A percentile compares a stretch with the other conserved stretches of the same genome.
phyloP scores from a whole-genome alignment of 2,113 vertebrate genomes.

The Hystrix brachyura region DNA sequence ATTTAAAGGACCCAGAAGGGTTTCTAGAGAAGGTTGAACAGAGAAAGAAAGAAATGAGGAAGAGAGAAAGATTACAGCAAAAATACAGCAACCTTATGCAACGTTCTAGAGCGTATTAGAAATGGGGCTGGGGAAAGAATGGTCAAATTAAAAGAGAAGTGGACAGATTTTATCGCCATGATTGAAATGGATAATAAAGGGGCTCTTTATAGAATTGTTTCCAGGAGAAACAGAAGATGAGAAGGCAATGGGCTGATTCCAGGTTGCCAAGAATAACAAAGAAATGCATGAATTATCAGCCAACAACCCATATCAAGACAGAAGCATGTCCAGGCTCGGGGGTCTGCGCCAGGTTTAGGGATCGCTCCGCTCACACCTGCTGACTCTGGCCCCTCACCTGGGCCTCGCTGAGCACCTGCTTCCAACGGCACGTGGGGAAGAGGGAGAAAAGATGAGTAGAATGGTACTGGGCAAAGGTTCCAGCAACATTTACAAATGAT shows the following conservation, averaged over 20 bases:
- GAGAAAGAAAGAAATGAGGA: neutral
- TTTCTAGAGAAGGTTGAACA: neutral
- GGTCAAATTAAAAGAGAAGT: neutral
- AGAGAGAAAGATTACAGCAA: neutral
- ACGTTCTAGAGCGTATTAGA: conserved; percentile 2
- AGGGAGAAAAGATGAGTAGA: neutral
- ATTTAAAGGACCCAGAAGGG: neutral
- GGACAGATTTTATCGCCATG: conserved; percentile 5
- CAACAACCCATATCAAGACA: neutral
- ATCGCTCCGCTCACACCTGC: neutral
- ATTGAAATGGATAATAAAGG: conserved; percentile 15
- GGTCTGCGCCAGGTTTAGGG: neutral
- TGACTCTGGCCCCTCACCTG: neutral
- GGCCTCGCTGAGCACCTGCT: neutral
- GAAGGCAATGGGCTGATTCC: conserved; percentile 6
- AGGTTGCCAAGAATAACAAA: conserved; percentile 45
- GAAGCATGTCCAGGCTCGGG: neutral
- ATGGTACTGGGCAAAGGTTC: neutral
- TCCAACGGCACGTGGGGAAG: neutral
- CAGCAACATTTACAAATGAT: neutral
- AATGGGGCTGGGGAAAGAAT: neutral
- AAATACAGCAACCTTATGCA: neutral
- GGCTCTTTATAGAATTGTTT: conserved; percentile 52
- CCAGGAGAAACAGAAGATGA: conserved; percentile 43
- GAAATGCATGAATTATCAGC: conserved; percentile 44